Percentiles rank a stretch among this genome's conserved stretches.
Conservation (phyloP, 1,140 invertebrate species). For the Penaeus chinensis region DNA sequence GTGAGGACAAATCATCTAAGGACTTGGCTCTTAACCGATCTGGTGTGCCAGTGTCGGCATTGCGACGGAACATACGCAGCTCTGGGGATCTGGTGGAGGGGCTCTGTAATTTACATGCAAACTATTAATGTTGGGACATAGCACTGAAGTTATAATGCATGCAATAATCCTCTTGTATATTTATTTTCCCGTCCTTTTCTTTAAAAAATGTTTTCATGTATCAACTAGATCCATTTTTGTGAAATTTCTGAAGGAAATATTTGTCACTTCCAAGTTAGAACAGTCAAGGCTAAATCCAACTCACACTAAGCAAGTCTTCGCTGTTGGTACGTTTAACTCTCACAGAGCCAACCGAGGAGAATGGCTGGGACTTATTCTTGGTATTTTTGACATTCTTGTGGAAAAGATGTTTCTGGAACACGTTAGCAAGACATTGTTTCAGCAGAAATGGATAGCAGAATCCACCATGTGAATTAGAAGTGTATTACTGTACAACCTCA, state of each 20-base stretch:
- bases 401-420: conserved; percentile 78
- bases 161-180: neutral
- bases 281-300: neutral
- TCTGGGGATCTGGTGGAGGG: conserved; percentile 45
- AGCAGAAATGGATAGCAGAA: neutral
- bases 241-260: neutral
- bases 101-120: conserved; percentile 46
- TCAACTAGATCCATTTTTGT: neutral
- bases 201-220: neutral
- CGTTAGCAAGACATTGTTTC: conserved; percentile 36
- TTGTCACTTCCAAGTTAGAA: no score
- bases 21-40: conserved; percentile 46
- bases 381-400: conserved; percentile 68
- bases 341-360: conserved; percentile 20
- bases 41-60: conserved; percentile 17
- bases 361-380: conserved; percentile 55
- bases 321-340: conserved; percentile 44
- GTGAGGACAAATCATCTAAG: conserved; percentile 43
- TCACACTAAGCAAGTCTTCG: conserved; percentile 52
- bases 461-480: no score
- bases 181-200: no score
- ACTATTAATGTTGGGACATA: conserved; percentile 3
- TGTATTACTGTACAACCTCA: no score
- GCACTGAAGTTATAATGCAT: neutral
- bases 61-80: conserved; percentile 41